Percentiles rank a stretch among this genome's conserved stretches.
phyloP scores from a whole-genome alignment of 2,797 vertebrate species.

The Enteromius anoplus region DNA sequence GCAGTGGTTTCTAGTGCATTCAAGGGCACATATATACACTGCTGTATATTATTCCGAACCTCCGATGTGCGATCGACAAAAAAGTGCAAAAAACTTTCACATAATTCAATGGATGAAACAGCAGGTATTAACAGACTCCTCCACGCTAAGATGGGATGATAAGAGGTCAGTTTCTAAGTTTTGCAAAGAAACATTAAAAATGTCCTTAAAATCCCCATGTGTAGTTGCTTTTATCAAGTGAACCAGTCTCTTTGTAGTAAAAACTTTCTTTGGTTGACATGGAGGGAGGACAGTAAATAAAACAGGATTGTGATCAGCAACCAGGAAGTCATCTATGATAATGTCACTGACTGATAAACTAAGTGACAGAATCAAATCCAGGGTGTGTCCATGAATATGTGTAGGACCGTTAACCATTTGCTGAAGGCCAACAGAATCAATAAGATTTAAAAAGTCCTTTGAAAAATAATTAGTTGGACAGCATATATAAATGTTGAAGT shows the following conservation, averaged over 20 bases:
- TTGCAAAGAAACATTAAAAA: not conserved
- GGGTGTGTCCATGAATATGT: not conserved
- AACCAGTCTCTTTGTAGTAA: not conserved
- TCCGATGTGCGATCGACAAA: too few relatives aligned
- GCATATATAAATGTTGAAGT: not conserved
- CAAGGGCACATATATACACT: too few relatives aligned
- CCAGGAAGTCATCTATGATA: not conserved
- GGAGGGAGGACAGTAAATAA: not conserved
- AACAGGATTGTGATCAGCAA: not conserved
- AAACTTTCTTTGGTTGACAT: not conserved
- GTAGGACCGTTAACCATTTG: not conserved
- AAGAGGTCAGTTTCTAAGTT: not conserved
- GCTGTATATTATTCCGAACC: too few relatives aligned
- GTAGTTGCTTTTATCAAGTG: not conserved
- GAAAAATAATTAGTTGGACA: not conserved
- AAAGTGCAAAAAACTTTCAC: too few relatives aligned
- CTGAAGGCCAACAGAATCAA: not conserved
- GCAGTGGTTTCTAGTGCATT: too few relatives aligned
- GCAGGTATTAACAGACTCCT: not conserved
- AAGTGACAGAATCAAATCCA: slow-evolving; percentile 3
- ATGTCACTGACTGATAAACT: slow-evolving; percentile 6
- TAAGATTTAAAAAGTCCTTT: not conserved
- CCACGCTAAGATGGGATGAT: slow-evolving; percentile 1
- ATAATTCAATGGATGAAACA: too few relatives aligned
- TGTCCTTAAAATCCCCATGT: not conserved